Evolutionary conservation across 2,888 invertebrate species (phyloP).

Genomic region (Lasioglossum villosulum): DNA sequence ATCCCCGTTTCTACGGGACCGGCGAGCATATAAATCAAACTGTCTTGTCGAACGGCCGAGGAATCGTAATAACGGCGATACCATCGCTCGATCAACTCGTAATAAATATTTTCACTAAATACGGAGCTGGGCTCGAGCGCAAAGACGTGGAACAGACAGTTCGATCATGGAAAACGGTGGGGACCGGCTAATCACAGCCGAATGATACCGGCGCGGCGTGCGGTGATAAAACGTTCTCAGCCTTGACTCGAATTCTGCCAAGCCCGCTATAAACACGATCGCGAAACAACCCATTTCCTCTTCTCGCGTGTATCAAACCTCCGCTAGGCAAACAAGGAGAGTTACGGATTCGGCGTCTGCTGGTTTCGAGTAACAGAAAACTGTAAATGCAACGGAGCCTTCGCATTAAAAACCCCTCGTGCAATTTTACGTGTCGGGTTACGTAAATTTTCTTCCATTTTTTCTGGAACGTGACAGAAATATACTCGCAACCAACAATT

Average conservation of each 20-base stretch:
- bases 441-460: not conserved
- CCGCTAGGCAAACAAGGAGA: conserved; percentile 1
- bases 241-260: conserved; percentile 54
- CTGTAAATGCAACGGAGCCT: not conserved
- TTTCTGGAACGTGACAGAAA: not conserved
- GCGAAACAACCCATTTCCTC: conserved; percentile 45
- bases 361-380: not conserved
- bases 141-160: conserved; percentile 12
- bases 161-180: not conserved
- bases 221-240: conserved; percentile 27
- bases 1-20: conserved; percentile 2
- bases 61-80: conserved; percentile 28
- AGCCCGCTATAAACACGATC: conserved; percentile 44
- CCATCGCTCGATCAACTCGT: not conserved
- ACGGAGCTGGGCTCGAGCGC: not conserved
- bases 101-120: conserved; percentile 38
- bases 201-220: conserved; percentile 11
- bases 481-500: not conserved
- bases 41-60: not conserved
- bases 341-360: not conserved
- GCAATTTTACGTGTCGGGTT: not conserved
- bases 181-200: conserved; percentile 22
- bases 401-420: not conserved
- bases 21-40: conserved; percentile 28
- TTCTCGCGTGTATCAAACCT: not conserved